A percentile compares a stretch with the other conserved stretches of the same genome.
Evolutionary conservation across 2,888 invertebrate genomes (phyloP).

Genomic region (Drosophila prolongata): DNA sequence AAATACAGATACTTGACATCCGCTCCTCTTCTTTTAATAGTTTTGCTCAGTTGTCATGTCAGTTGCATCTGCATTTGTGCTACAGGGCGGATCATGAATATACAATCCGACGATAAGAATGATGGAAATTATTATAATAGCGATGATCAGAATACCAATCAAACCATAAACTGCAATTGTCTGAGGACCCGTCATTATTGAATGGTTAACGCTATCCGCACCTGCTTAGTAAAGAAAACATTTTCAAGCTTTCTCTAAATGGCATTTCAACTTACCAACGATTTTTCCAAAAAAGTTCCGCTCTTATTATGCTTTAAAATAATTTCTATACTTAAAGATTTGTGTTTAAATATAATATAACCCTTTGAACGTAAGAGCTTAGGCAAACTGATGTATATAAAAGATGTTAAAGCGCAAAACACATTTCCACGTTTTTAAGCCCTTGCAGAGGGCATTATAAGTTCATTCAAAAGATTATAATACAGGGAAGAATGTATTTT

Average conservation of each 20-base stretch:
- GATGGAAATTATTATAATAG: constrained; percentile 4
- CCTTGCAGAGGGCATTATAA: too few species aligned
- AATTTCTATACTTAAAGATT: too few species aligned
- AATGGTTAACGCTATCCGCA: too few species aligned
- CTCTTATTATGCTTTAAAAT: background rate
- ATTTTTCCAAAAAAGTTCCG: background rate
- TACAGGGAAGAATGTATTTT: too few species aligned
- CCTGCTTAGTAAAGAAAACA: background rate
- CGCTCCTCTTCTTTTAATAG: background rate
- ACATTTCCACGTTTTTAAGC: too few species aligned
- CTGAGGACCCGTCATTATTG: background rate
- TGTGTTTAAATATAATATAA: background rate
- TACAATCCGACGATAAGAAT: constrained; percentile 2
- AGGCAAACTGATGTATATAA: background rate
- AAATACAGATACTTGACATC: too few species aligned
- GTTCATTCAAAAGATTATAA: too few species aligned
- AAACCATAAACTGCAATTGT: background rate
- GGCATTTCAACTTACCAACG: background rate
- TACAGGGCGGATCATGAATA: background rate
- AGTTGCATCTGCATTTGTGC: background rate
- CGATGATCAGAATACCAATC: background rate
- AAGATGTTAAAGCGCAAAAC: background rate
- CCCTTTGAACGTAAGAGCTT: background rate
- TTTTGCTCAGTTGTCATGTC: background rate
- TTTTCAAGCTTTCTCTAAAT: too few species aligned